phyloP scores from a whole-genome alignment of 2,113 vertebrate genomes.

The Callospermophilus lateralis region DNA sequence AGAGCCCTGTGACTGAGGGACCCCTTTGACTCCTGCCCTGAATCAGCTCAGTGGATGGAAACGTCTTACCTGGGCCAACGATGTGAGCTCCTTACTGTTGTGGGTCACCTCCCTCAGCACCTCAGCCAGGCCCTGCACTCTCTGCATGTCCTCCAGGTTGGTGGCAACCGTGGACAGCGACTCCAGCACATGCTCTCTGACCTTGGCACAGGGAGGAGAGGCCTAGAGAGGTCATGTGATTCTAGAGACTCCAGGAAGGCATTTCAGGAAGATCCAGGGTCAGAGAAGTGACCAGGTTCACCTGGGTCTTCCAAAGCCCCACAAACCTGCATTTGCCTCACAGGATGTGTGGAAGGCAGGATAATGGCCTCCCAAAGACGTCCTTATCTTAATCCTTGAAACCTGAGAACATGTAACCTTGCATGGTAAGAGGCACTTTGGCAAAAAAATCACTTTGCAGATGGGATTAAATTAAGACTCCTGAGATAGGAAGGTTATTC shows the following conservation, averaged over 20 bases:
- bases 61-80: conserved; percentile 90
- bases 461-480: background rate
- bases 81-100: conserved; percentile 90
- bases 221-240: background rate
- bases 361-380: background rate
- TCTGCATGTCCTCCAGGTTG: conserved; percentile 86
- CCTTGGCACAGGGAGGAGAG: conserved; percentile 85
- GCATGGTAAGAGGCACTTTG: background rate
- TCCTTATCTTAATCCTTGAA: background rate
- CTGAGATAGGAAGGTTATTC: background rate
- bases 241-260: background rate
- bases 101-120: conserved; percentile 92
- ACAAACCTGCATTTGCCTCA: background rate
- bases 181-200: conserved; percentile 92
- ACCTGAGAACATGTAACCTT: background rate
- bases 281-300: background rate
- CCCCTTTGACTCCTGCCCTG: background rate
- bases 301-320: background rate
- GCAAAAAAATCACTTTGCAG: background rate
- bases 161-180: conserved; percentile 88
- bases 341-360: background rate
- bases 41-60: background rate
- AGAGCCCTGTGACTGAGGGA: background rate
- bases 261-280: background rate
- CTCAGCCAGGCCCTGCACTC: conserved; percentile 90